phyloP scores from a whole-genome alignment of 2,888 invertebrate species.

The Masnerella sp. region DNA sequence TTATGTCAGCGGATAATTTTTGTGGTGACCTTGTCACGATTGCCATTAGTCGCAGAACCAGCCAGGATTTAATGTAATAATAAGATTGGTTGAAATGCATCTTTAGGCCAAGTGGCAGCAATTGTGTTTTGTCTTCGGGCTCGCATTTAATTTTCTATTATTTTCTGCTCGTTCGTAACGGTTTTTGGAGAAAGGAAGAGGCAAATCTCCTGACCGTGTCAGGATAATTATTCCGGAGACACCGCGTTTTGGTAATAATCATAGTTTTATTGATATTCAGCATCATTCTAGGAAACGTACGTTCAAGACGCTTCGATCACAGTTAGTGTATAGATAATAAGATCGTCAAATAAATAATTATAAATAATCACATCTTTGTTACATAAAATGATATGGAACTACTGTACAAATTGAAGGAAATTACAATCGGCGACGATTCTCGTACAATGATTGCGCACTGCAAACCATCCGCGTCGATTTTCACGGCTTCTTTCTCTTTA shows the following conservation, averaged over 20 bases:
- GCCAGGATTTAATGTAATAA: constrained; percentile 63
- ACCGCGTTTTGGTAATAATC: constrained; percentile 14
- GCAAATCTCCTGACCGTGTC: constrained; percentile 58
- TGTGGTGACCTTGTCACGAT: constrained; percentile 72
- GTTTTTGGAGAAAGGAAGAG: constrained; percentile 52
- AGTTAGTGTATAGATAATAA: constrained; percentile 47
- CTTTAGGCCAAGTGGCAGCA: constrained; percentile 45
- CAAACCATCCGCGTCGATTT: constrained; percentile 11
- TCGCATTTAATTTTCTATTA: constrained; percentile 45
- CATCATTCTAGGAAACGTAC: constrained; percentile 44
- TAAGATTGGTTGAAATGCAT: constrained; percentile 53
- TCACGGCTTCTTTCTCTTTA: constrained; percentile 1
- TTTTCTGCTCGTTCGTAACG: constrained; percentile 49
- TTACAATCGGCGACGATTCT: constrained; percentile 9
- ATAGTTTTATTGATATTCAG: constrained; percentile 53
- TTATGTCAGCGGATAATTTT: constrained; percentile 72
- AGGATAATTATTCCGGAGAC: constrained; percentile 42
- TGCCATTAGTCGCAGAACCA: constrained; percentile 65
- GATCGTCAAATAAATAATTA: constrained; percentile 45
- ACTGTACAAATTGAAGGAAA: constrained; percentile 50
- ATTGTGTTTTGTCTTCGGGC: constrained; percentile 48
- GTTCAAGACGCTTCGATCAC: constrained; percentile 46
- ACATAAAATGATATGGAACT: constrained; percentile 13
- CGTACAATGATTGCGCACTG: constrained; percentile 11
- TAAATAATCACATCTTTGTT: constrained; percentile 28